Evolutionary conservation across 2,888 invertebrate species (phyloP), one percentile per base, ranked within the genome.

Genomic region (Geophilus truncorum): DNA sequence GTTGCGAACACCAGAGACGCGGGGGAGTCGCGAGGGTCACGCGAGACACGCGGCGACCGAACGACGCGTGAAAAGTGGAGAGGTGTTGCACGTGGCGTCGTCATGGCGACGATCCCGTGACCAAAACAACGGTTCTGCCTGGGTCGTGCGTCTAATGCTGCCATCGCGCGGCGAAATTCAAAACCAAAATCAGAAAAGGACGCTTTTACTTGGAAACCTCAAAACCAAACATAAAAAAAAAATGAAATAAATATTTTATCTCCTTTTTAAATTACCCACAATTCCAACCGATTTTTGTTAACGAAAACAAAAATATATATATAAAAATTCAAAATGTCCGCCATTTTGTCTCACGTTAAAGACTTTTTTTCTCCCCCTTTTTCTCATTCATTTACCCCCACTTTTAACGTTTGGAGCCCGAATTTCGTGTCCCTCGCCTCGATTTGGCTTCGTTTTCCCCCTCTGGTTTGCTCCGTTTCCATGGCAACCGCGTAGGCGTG

Each of bases 391-490:
- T n/a, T n/a, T n/a, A n/a, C n/a, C n/a, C n/a, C n/a, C n/a, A n/a
- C n/a, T n/a, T n/a, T n/a, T n/a, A n/a, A 32, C 32, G 32, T 32
- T 32, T 9, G 32, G 32, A n/a, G n/a, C 51, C 7, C 7, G 18
- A 70, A 28, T 70, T 70, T 70, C 28, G n/a, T n/a, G n/a, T n/a
- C n/a, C n/a, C n/a, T n/a, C n/a, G n/a, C n/a, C n/a, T n/a, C n/a
- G n/a, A n/a, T n/a, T n/a, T n/a, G n/a, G 28, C 10, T 70, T 70
- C 70, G n/a, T 70, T 70, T 28, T 15, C 70, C 70, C 70, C 70
- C 70, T 70, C 70, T 70, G 28, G 70, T 70, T 70, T 70, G 70
- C 70, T 25, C 70, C 70, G 70, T 70, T 70, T 70, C 70, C 70
- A 70, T 70, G 15, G 70, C 70, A 70, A 70, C 70, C 12, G 70